Evolutionary conservation across 2,797 vertebrate species (phyloP).

Genomic region (Octomys mimax): DNA sequence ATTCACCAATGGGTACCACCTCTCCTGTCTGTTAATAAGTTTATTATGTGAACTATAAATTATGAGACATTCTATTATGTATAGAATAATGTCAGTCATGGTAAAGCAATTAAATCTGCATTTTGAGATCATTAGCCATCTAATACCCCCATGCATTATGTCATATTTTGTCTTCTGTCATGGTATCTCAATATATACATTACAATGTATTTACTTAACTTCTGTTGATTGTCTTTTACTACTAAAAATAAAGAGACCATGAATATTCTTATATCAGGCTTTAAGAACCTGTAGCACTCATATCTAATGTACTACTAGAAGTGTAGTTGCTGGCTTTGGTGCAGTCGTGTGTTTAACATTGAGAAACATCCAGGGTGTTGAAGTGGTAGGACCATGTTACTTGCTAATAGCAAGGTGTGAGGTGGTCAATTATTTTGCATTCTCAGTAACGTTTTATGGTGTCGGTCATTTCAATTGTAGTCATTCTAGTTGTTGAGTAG

Average conservation of each 20-base stretch:
- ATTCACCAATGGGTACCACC: not conserved
- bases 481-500: not conserved
- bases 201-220: not conserved
- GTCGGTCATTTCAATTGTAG: not conserved
- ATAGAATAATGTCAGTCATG: not conserved
- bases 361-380: not conserved
- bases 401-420: not conserved
- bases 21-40: not conserved
- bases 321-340: not conserved
- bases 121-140: not conserved
- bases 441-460: not conserved
- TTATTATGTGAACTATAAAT: constrained; percentile 10
- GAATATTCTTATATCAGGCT: not conserved
- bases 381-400: not conserved
- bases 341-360: not conserved
- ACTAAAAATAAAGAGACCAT: not conserved
- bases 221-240: not conserved
- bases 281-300: not conserved
- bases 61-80: not conserved
- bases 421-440: not conserved
- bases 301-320: not conserved
- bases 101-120: constrained; percentile 33
- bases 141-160: not conserved
- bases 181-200: not conserved
- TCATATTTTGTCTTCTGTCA: not conserved